Evolutionary conservation across 2,113 vertebrate genomes (phyloP).

Genomic region (Myiagra hebetior): DNA sequence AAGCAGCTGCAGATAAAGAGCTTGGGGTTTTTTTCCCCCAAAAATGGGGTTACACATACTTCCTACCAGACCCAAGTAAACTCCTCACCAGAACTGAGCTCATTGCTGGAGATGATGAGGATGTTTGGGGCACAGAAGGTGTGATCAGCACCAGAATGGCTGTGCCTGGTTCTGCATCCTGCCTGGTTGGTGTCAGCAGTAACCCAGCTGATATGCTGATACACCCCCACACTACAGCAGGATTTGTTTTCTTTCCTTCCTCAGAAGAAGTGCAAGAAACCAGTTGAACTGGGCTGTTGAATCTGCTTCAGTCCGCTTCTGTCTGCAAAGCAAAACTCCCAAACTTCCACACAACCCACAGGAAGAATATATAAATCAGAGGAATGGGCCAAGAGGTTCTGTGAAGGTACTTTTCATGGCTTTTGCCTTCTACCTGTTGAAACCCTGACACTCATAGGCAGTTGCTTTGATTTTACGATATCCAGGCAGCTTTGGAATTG

Average conservation of each 20-base stretch:
- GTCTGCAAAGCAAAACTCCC: background rate
- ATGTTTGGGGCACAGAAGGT: background rate
- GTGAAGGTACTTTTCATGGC: background rate
- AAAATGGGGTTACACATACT: background rate
- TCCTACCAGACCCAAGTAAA: background rate
- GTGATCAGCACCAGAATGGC: background rate
- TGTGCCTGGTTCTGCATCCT: background rate
- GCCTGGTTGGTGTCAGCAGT: background rate
- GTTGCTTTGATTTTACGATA: background rate
- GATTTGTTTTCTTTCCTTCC: background rate
- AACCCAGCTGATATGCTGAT: background rate
- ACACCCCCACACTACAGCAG: background rate
- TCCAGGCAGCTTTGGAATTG: background rate
- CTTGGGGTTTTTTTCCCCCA: accelerated
- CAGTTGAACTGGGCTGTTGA: background rate
- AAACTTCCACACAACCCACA: background rate
- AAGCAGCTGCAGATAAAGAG: background rate
- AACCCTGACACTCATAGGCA: background rate
- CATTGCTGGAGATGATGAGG: background rate
- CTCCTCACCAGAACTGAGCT: accelerated
- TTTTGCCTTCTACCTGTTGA: background rate
- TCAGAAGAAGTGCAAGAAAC: background rate
- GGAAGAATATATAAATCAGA: background rate
- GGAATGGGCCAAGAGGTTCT: background rate
- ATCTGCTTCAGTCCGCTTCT: background rate